Conservation (phyloP, 2,113 vertebrate genomes). For the Saguinus midas region DNA sequence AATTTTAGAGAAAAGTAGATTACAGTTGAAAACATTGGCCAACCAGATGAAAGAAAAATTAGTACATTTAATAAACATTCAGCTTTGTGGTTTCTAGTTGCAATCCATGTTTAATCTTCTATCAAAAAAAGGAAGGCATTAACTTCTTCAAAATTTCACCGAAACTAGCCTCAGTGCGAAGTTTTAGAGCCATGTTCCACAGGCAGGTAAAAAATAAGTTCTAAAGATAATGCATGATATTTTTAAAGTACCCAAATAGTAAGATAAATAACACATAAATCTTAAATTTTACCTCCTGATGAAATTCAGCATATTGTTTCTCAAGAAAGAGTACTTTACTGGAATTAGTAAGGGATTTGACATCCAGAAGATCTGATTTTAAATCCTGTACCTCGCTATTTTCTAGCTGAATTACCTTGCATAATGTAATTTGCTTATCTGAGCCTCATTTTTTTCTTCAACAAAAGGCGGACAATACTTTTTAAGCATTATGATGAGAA, state of each 20-base stretch:
- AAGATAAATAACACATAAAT: neutral
- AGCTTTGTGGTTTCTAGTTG: slow-evolving; percentile 61
- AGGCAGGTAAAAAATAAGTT: neutral
- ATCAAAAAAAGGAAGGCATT: slow-evolving; percentile 23
- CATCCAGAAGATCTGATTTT: neutral
- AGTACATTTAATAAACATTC: slow-evolving; percentile 61
- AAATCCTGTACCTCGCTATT: neutral
- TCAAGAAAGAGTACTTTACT: neutral
- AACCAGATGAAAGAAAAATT: slow-evolving; percentile 65
- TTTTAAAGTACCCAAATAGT: neutral
- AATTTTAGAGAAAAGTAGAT: slow-evolving; percentile 65
- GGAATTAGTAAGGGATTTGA: neutral
- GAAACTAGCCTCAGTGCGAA: neutral
- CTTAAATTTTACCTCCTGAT: neutral
- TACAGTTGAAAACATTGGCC: slow-evolving; percentile 50
- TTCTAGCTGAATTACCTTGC: neutral
- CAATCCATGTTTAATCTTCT: slow-evolving; percentile 14
- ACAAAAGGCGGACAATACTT: neutral
- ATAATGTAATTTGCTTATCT: neutral
- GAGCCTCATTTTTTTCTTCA: neutral
- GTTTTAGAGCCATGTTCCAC: neutral
- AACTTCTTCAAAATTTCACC: slow-evolving; percentile 36
- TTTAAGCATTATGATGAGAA: neutral
- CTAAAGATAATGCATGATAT: neutral
- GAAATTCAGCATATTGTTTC: neutral